Evolutionary conservation across 2,797 vertebrate species (phyloP), one percentile per base, ranked within the genome.

Genomic region (Channallabes apus): DNA sequence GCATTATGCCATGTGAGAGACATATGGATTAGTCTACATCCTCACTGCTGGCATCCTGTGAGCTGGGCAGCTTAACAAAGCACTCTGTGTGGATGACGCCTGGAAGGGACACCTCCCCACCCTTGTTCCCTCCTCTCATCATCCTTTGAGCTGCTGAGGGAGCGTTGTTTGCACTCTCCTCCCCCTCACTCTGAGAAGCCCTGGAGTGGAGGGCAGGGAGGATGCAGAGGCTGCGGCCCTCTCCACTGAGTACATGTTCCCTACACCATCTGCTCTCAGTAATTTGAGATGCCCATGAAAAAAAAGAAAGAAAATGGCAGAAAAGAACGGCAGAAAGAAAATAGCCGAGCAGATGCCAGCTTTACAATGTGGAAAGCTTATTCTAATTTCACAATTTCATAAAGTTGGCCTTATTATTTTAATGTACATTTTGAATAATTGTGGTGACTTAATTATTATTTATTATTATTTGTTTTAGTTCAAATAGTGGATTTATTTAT

Each of bases 241-340:
- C 90, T 93, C 92, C 91, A 90, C 90, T 89, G 91, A 94, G 94
- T 93, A 92, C 91, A 92, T 92, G 90, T 96, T 95, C 93, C 94
- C 94, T 91, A 92, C 93, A 93, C 95, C 95, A 96, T 97, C 96
- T 97, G 95, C 95, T 92, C 77, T 89, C 92, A 93, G 95, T 95
- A 96, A 96, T 94, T 94, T 90, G 90, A 95, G 93, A 94, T 91
- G 90, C 91, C 91, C 90, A 91, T 80, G 85, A 71, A 89, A 84
- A 86, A 83, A 73, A 76, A 81, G 91, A 92, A 91, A 75, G 80
- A 92, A 91, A 93, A 91, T 89, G 75, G 77, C 71, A 82, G 79
- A 93, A 94, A 88, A 88, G 93, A 93, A 94, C 93, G 93, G 92
- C 93, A 93, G 91, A 88, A 91, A 92, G 93, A 92, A 91, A 91